Evolutionary conservation across 2,888 invertebrate genomes (phyloP).

Genomic region (Synergus gifuensis): DNA sequence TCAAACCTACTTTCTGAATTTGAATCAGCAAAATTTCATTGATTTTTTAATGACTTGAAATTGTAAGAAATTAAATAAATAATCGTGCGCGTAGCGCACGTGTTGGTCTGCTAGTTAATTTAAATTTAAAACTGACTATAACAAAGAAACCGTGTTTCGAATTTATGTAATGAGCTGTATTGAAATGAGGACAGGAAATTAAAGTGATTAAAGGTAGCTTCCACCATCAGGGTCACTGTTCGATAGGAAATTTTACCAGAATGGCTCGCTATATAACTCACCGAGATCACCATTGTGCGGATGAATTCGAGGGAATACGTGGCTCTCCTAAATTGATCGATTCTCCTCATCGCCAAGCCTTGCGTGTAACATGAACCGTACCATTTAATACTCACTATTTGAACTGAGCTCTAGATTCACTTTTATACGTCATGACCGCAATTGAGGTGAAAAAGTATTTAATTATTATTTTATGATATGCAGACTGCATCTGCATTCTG

Average conservation of each 20-base stretch:
- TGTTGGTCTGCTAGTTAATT: no score
- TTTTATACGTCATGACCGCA: constrained; percentile 28
- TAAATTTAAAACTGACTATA: neutral
- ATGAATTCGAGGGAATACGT: constrained; percentile 39
- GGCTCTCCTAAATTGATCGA: constrained; percentile 36
- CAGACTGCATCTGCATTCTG: constrained; percentile 1
- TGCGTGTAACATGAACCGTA: constrained; percentile 40
- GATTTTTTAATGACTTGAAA: no score
- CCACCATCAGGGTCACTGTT: constrained; percentile 12
- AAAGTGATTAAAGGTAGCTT: constrained; percentile 18
- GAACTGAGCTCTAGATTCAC: constrained; percentile 17
- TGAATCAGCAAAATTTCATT: no score
- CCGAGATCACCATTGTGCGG: constrained; percentile 31
- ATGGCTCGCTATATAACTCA: constrained; percentile 32
- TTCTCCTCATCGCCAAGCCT: constrained; percentile 35
- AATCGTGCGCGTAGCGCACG: no score
- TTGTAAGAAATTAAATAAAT: no score
- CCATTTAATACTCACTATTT: constrained; percentile 38
- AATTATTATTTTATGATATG: constrained; percentile 15
- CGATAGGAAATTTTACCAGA: constrained; percentile 24
- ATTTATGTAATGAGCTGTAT: neutral
- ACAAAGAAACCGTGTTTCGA: neutral
- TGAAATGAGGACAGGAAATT: constrained; percentile 14
- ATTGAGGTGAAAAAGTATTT: neutral
- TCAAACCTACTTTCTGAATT: no score